Percentiles rank a stretch among this genome's conserved stretches.
phyloP scores from a whole-genome alignment of 2,113 vertebrate species.

The Recurvirostra avosetta region DNA sequence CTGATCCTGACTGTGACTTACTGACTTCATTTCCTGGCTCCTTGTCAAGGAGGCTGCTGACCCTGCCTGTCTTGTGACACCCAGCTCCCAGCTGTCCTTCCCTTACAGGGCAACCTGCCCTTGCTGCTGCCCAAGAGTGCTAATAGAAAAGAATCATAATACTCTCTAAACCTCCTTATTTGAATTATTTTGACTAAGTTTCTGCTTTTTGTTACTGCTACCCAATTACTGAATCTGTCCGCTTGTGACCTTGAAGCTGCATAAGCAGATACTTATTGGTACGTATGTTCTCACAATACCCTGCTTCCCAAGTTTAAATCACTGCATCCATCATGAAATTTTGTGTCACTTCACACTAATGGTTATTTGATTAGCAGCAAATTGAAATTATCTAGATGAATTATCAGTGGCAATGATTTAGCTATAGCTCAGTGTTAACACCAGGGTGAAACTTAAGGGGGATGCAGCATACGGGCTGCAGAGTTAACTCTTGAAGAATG shows the following conservation, averaged over 20 bases:
- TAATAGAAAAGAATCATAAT: background rate
- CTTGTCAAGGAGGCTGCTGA: background rate
- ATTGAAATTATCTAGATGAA: slow-evolving; percentile 41
- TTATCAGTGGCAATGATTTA: background rate
- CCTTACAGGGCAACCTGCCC: background rate
- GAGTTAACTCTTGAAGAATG: background rate
- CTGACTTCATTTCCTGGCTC: background rate
- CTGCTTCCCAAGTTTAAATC: background rate
- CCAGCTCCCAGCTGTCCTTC: background rate
- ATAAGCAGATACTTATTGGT: background rate
- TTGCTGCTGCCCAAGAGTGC: background rate
- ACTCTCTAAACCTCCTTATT: background rate
- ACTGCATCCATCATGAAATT: slow-evolving; percentile 15
- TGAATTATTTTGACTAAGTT: background rate
- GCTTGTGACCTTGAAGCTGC: background rate
- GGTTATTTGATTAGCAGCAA: slow-evolving; percentile 42
- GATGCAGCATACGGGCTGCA: background rate
- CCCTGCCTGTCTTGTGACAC: rapidly evolving
- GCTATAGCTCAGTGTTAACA: background rate
- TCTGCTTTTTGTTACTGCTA: background rate
- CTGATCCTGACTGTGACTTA: background rate
- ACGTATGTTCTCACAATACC: background rate
- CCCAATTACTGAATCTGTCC: background rate
- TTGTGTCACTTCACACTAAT: background rate
- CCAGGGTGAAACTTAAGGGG: background rate